Percentiles rank a stretch among this genome's conserved stretches.
These are phyloP conservation scores for Cryptocephalus moraei DNA, from an alignment of 2,888 invertebrate species.

Conservation along the genomic window DNA sequence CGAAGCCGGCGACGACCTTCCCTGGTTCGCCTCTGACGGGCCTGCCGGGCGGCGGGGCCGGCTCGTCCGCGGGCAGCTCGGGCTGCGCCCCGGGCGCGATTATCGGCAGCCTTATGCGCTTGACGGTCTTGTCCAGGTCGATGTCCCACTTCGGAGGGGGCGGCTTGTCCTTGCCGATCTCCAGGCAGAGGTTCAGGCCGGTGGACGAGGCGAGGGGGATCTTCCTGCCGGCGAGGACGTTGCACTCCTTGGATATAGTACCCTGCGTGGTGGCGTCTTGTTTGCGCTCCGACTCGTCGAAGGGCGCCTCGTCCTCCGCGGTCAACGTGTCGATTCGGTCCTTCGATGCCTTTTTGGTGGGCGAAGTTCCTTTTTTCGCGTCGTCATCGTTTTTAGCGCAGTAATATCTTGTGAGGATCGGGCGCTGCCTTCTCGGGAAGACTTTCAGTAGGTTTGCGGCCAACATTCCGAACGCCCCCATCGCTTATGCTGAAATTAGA, in stretches of 20 bases:
- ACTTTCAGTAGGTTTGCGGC: too few species aligned
- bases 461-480: too few species aligned
- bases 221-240: slow-evolving; percentile 5
- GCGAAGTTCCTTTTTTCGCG: too few species aligned
- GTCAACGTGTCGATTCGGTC: neutral
- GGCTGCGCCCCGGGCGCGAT: neutral
- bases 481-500: too few species aligned
- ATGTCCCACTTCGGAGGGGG: neutral
- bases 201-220: slow-evolving; percentile 3
- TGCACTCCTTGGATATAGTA: slow-evolving; percentile 17
- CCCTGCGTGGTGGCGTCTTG: slow-evolving; percentile 14
- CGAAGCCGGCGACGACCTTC: slow-evolving; percentile 72
- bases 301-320: slow-evolving; percentile 6
- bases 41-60: slow-evolving; percentile 5
- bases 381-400: too few species aligned
- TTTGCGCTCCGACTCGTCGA: slow-evolving; percentile 13
- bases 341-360: neutral
- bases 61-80: neutral
- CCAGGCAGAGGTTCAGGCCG: slow-evolving; percentile 6
- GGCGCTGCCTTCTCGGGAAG: too few species aligned
- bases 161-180: neutral
- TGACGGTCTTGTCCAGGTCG: neutral
- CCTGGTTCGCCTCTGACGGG: slow-evolving; percentile 53
- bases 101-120: neutral
- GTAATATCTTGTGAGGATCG: too few species aligned